Base-by-base conservation (phyloP, 1,140 invertebrate genomes). In the Daktulosphaira vitifoliae region DNA sequence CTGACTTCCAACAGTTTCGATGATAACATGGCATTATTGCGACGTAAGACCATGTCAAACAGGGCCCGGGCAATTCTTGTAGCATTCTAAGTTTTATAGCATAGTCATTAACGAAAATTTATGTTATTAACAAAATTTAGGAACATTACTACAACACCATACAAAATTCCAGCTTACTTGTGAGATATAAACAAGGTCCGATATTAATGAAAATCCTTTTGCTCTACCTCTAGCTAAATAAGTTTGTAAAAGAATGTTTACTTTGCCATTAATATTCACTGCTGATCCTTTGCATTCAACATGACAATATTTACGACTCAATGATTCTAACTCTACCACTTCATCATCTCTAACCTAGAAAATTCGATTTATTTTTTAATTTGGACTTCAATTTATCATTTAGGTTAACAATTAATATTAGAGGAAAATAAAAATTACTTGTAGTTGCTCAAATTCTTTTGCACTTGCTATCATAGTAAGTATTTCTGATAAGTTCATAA, bases 381-480 rank as follows among this genome's bases (percentile, higher is more conserved):
- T n/a, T n/a, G n/a, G n/a, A n/a, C n/a, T n/a, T n/a, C n/a, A n/a
- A n/a, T n/a, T n/a, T n/a, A n/a, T n/a, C n/a, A n/a, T n/a, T n/a
- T n/a, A n/a, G n/a, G n/a, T n/a, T n/a, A n/a, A n/a, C n/a, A n/a
- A n/a, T n/a, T n/a, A n/a, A n/a, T n/a, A n/a, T n/a, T n/a, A n/a
- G n/a, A n/a, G n/a, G n/a, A 52, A 56, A 62, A 65, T 62, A 39
- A 54, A 54, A 44, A 54, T 49, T 74, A 92, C 90, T 78, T 98
- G 98, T 0, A 99, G 80, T 73, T 99, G 95, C 70, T 93, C 82
- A 77, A 99, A 99, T 78, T 99, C 96, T 68, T 91, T 87, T 2
- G 95, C 86, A 66, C 85, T 81, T 2, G 93, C 92, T 33, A 99
- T 84, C 81, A 99, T 85, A 66, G 81, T 81, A 8, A 99, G 76